These are phyloP conservation scores for Zingel zingel DNA, from an alignment of 2,113 vertebrate species.

Conservation along the genomic window DNA sequence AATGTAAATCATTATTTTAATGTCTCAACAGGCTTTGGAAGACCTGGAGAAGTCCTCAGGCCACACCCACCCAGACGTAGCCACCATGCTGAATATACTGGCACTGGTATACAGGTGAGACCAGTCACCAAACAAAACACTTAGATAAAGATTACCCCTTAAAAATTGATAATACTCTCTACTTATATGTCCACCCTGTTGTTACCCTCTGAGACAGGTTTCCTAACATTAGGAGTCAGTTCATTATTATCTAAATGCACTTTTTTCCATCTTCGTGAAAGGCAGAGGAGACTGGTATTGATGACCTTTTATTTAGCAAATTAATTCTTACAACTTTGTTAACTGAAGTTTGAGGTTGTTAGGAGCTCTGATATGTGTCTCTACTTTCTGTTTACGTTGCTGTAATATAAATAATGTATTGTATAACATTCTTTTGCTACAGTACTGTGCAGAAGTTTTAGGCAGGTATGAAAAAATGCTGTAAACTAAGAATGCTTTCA, in stretches of 20 bases:
- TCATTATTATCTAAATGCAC: too few relatives aligned
- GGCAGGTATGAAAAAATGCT: too few relatives aligned
- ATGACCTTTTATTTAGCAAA: not conserved
- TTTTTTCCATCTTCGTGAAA: not conserved
- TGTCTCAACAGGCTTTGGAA: conserved; percentile 85
- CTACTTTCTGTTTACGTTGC: not conserved
- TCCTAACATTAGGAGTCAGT: too few relatives aligned
- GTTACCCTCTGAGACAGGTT: too few relatives aligned
- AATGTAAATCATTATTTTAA: not conserved
- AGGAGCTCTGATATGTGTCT: not conserved
- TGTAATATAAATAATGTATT: not conserved
- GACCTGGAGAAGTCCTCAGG: conserved; percentile 92
- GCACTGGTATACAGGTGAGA: conserved; percentile 91
- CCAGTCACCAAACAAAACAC: not conserved
- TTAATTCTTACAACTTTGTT: not conserved
- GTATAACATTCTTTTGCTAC: not conserved
- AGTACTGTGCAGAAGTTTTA: too few relatives aligned
- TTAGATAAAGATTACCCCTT: not conserved
- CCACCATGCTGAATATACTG: conserved; percentile 93
- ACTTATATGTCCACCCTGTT: too few relatives aligned
- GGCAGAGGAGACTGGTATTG: not conserved
- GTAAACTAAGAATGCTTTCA: too few relatives aligned
- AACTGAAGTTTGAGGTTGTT: not conserved
- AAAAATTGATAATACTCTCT: not conserved
- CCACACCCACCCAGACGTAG: conserved; percentile 91